Percentiles rank a stretch among this genome's conserved stretches.
Evolutionary conservation across 2,888 invertebrate genomes (phyloP).

Genomic region (Chymomyza caudatula): DNA sequence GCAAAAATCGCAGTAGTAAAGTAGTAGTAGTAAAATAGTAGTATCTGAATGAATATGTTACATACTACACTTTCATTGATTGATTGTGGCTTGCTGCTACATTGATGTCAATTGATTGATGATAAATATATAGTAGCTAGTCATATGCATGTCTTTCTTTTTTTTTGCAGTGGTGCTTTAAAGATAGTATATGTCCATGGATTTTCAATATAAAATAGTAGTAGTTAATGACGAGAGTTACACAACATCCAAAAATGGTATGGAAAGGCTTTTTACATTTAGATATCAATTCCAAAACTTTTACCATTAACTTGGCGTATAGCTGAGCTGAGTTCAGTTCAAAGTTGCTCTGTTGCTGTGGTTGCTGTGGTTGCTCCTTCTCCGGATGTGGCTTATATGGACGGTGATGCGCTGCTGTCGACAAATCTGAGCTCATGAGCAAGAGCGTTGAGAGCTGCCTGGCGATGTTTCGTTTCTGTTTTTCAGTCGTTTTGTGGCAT

Average conservation of each 20-base stretch:
- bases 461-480: background rate
- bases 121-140: background rate
- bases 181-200: slow-evolving; percentile 50
- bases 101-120: slow-evolving; percentile 2
- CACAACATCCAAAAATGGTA: slow-evolving; percentile 67
- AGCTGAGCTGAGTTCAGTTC: slow-evolving; percentile 23
- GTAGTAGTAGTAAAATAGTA: slow-evolving; percentile 5
- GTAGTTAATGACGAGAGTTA: slow-evolving; percentile 63
- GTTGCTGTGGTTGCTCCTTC: slow-evolving; percentile 18
- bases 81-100: background rate
- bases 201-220: slow-evolving; percentile 15
- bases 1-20: background rate
- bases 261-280: slow-evolving; percentile 36
- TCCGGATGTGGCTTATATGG: slow-evolving; percentile 12
- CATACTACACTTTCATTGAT: background rate
- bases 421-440: slow-evolving; percentile 12
- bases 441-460: slow-evolving; percentile 7
- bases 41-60: background rate
- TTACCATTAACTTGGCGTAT: slow-evolving; percentile 53
- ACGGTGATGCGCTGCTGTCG: slow-evolving; percentile 12
- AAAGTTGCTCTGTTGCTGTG: background rate
- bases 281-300: slow-evolving; percentile 48
- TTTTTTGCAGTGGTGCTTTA: slow-evolving; percentile 28
- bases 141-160: background rate
- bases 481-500: slow-evolving; percentile 23